Base-by-base conservation (phyloP, 2,113 vertebrate genomes). In the Odocoileus hemionus region DNA sequence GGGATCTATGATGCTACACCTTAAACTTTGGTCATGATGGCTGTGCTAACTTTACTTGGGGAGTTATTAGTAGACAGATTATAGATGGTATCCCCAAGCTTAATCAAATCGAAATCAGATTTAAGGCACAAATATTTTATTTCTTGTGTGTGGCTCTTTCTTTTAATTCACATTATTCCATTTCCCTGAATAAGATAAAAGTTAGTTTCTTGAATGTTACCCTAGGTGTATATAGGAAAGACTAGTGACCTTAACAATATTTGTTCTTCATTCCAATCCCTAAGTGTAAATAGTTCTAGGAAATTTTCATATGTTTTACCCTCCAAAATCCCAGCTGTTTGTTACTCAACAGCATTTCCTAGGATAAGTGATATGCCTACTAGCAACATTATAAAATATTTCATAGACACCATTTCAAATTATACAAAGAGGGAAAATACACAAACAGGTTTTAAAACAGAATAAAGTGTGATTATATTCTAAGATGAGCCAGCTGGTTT, bases 401-500 rank as follows among this genome's bases (percentile, higher is more conserved):
- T 0, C 7, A 26, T 89, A 84, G 95, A 80, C 5, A 3, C 60
- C 54, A 82, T 28, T 8, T 10, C 4, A 2, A 95, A 39, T 85
- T 78, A 91, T 74, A 90, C 23, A 93, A 55, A 30, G 26, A 57
- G 13, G 14, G 1, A 87, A 98, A 86, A 84, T 58, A 47, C 36
- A 89, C 6, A 96, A 85, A 80, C 7, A 91, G 30, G 91, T 78
- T 86, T 95, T 97, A 61, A 97, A 98, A 89, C 19, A 19, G 45
- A 58, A 94, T 84, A 86, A 97, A 87, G 6, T 83, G 45, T 83
- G 54, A 97, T 88, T 57, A 58, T 26, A 10, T 79, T 79, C 89
- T 87, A 86, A 84, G 83, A 89, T 86, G 7, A 97, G 79, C 52
- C 97, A 98, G 89, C 89, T 98, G 94, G 52, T 47, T 55, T 94